Evolutionary conservation across 1,140 invertebrate species (phyloP), one percentile per base, ranked within the genome.

Genomic region (Scaptomyza montana): DNA sequence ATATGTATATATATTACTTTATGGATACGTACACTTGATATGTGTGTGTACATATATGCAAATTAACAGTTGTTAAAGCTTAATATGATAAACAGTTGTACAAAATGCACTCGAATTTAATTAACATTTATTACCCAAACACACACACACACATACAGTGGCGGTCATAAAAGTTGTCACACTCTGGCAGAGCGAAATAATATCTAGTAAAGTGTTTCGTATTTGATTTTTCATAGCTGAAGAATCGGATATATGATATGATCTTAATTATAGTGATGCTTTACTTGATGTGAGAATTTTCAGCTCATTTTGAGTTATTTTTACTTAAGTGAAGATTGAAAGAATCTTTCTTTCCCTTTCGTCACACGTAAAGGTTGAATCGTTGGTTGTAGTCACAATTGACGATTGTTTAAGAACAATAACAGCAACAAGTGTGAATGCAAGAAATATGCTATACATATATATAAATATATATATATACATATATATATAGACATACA

Each of bases 291-390:
- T 33, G 7, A 33, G 5, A 6, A 33, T 33, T 33, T 33, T 33
- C 5, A 6, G 30, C 30, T 7, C 7, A 33, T 33, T 33, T 33
- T 33, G 30, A 49, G 2, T 9, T 21, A 10, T 4, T 9, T 2
- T 8, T 21, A 19, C 9, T 49, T 10, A 1, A 25, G 10, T 19
- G 5, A 19, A 43, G 45, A 33, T 36, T 36, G 0, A 30, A 30
- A 30, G 30, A 39, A 12, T 43, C 39, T n/a, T n/a, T 41, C 12
- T 41, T 41, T 33, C 5, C 0, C 30, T 33, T 33, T 33, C 7
- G 33, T 36, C 16, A 33, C 5, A 8, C 30, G 30, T 7, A n/a
- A 49, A 28, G 60, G 69, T 72, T 72, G 63, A 67, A 12, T 46
- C 21, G n/a, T n/a, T n/a, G n/a, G n/a, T n/a, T n/a, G n/a, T n/a